phyloP scores from a whole-genome alignment of 2,113 vertebrate species.

The Burhinus oedicnemus region DNA sequence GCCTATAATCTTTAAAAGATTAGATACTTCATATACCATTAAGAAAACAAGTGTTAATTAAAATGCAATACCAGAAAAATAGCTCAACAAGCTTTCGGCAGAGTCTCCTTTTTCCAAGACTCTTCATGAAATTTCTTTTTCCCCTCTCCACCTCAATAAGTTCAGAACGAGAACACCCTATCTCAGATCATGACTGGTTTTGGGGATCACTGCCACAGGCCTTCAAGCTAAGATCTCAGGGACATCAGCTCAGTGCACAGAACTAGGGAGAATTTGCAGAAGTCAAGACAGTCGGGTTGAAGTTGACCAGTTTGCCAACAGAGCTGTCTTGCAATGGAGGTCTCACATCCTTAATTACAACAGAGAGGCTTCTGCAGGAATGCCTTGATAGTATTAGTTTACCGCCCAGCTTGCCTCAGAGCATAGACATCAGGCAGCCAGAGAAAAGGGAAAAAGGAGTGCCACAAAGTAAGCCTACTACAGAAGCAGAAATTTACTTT shows the following conservation, averaged over 20 bases:
- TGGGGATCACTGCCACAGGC: too few species aligned
- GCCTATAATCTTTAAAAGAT: neutral
- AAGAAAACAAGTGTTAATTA: neutral
- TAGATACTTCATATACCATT: neutral
- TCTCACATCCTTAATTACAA: neutral
- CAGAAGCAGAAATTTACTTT: conserved; percentile 18
- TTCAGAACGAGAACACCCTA: neutral
- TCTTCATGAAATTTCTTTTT: neutral
- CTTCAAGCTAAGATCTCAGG: neutral
- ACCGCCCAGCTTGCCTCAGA: neutral
- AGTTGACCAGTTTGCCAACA: neutral
- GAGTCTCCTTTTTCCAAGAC: neutral
- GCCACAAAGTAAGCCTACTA: neutral
- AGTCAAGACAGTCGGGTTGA: neutral
- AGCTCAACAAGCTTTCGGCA: neutral
- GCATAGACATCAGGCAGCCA: neutral
- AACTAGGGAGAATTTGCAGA: neutral
- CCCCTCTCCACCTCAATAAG: neutral
- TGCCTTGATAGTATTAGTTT: neutral
- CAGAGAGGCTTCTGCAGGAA: neutral
- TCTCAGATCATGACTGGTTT: neutral
- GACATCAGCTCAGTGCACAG: neutral
- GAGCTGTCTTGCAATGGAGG: neutral
- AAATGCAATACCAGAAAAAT: neutral
- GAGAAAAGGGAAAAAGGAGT: neutral